Conservation (phyloP, 2,113 vertebrate genomes). For the Aix galericulata region DNA sequence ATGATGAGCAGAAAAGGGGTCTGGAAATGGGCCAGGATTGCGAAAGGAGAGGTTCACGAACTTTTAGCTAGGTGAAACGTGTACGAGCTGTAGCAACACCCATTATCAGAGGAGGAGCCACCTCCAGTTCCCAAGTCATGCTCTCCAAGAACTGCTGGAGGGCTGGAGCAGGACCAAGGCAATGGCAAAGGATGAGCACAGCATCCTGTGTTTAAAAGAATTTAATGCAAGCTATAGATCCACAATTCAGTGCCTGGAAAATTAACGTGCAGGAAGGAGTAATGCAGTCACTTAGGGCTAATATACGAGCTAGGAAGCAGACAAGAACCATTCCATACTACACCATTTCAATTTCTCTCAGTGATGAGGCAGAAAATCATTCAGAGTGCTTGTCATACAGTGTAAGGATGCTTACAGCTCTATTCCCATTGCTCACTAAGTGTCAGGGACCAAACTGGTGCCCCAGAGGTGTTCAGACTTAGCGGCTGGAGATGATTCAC, state of each 20-base stretch:
- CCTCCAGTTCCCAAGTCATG: not conserved
- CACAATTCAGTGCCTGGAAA: not conserved
- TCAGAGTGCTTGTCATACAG: not conserved
- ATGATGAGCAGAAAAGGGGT: not conserved
- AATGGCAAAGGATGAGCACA: not conserved
- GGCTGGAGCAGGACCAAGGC: not conserved
- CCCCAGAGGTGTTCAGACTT: not conserved
- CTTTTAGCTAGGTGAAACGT: constrained; percentile 8
- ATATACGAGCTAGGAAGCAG: fast-evolving
- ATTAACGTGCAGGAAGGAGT: not conserved
- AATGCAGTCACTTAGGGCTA: not conserved
- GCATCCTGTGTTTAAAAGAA: not conserved
- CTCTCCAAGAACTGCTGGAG: constrained; percentile 33
- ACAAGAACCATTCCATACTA: not conserved
- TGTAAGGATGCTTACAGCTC: not conserved
- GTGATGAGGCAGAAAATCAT: not conserved
- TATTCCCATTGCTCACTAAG: not conserved
- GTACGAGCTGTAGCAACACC: not conserved
- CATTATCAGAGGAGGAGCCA: not conserved
- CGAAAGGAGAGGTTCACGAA: constrained; percentile 29
- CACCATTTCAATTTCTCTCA: not conserved
- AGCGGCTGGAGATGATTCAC: not conserved
- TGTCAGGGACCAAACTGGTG: not conserved
- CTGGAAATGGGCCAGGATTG: constrained; percentile 32
- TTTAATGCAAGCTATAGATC: not conserved